Evolutionary conservation across 2,113 vertebrate genomes (phyloP).

Genomic region (Gasterosteus nipponicus): DNA sequence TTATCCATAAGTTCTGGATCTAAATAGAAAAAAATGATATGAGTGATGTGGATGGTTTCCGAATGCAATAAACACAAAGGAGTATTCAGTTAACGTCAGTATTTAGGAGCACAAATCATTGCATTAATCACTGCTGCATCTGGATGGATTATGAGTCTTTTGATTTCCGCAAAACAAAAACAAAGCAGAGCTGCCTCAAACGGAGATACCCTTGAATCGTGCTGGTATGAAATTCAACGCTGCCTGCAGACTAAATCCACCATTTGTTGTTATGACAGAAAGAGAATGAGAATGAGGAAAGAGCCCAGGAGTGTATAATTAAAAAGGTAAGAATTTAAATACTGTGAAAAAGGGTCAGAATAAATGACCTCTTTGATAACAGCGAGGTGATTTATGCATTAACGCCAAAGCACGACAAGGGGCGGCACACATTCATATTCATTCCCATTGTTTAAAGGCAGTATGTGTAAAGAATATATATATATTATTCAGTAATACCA

Average conservation of each 20-base stretch:
- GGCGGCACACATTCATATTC: slow-evolving; percentile 15
- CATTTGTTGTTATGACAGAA: slow-evolving; percentile 65
- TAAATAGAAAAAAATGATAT: not conserved
- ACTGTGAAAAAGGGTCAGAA: slow-evolving; percentile 46
- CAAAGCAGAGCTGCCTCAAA: slow-evolving; percentile 4
- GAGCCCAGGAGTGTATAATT: slow-evolving; percentile 66
- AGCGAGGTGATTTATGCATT: slow-evolving; percentile 58
- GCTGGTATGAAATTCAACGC: slow-evolving; percentile 25
- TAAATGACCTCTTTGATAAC: slow-evolving; percentile 64
- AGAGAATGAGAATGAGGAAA: slow-evolving; percentile 63
- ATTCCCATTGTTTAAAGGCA: slow-evolving; percentile 1
- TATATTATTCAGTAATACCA: not conserved
- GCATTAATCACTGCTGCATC: slow-evolving; percentile 32
- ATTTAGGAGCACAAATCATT: slow-evolving; percentile 2
- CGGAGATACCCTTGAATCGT: slow-evolving; percentile 30
- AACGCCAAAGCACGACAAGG: not conserved
- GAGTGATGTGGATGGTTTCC: not conserved
- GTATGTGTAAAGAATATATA: not conserved
- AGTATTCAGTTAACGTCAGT: not conserved
- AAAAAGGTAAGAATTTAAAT: slow-evolving; percentile 75
- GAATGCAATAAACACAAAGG: slow-evolving; percentile 2
- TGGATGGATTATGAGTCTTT: slow-evolving; percentile 51
- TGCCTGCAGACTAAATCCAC: slow-evolving; percentile 45
- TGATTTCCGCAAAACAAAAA: slow-evolving; percentile 46
- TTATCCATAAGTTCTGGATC: not conserved